phyloP scores from a whole-genome alignment of 1,140 invertebrate species.

The Papilio dardanus region DNA sequence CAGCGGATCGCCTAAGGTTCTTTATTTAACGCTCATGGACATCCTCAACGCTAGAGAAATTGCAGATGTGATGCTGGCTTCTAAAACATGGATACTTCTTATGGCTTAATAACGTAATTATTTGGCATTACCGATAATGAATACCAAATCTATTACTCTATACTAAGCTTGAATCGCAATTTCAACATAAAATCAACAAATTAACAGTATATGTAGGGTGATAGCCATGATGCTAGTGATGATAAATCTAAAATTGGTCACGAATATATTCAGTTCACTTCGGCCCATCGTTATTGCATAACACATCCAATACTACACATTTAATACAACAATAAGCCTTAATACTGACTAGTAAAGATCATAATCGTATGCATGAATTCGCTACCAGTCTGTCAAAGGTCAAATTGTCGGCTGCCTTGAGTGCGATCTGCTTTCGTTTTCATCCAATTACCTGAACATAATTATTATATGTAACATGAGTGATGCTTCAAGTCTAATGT shows the following conservation, averaged over 20 bases:
- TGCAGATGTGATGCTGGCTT: no score
- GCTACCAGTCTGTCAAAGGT: constrained; percentile 37
- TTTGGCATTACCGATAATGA: background rate
- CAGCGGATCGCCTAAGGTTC: no score
- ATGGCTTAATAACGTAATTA: no score
- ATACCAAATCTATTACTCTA: no score
- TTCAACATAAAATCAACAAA: constrained; percentile 4
- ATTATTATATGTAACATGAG: constrained; percentile 3
- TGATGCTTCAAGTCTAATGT: background rate
- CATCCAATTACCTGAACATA: constrained; percentile 28
- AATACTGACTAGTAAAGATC: background rate
- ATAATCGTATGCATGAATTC: constrained; percentile 11
- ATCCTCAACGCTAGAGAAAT: no score
- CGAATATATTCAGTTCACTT: constrained; percentile 34
- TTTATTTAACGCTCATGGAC: no score
- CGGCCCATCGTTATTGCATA: constrained; percentile 23
- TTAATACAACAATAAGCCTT: constrained; percentile 3
- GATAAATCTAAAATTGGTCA: constrained; percentile 34
- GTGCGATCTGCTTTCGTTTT: constrained; percentile 35
- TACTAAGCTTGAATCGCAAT: background rate
- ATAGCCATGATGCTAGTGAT: constrained; percentile 25
- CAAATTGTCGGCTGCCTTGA: constrained; percentile 32
- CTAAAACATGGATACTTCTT: no score
- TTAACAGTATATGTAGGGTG: constrained; percentile 17
- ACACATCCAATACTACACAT: background rate